A percentile compares a stretch with the other conserved stretches of the same genome.
Evolutionary conservation across 1,140 invertebrate genomes (phyloP).

Genomic region (Scylla paramamosain): DNA sequence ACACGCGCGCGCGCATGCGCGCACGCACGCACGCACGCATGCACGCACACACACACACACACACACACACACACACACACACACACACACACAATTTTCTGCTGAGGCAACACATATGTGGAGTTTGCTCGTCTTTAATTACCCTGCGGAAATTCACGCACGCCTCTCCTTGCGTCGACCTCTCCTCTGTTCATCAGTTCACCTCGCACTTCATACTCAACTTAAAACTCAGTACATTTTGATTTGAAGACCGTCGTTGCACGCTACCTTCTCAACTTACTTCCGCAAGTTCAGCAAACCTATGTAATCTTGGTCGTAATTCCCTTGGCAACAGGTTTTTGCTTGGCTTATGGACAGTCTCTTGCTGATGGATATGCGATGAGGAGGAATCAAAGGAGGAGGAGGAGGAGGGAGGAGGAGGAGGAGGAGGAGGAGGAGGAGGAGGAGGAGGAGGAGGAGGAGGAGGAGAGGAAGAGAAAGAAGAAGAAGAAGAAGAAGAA

Average conservation of each 20-base stretch:
- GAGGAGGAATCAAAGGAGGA: not conserved
- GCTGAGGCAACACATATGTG: not conserved
- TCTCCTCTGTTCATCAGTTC: not conserved
- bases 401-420: too few relatives aligned
- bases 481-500: not conserved
- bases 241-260: too few relatives aligned
- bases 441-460: not conserved
- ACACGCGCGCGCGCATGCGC: not conserved
- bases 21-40: not conserved
- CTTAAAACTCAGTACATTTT: too few relatives aligned
- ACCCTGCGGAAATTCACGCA: not conserved
- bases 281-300: too few relatives aligned
- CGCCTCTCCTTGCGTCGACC: not conserved
- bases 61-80: constrained; percentile 45
- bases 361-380: not conserved
- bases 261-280: too few relatives aligned
- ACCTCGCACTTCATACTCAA: not conserved
- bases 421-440: not conserved
- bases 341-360: not conserved
- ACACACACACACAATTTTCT: not conserved
- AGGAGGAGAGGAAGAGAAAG: not conserved
- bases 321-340: not conserved
- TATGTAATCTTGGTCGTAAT: not conserved
- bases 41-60: too few relatives aligned
- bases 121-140: not conserved